These are phyloP conservation scores for Drosophila tristis DNA, from an alignment of 1,140 invertebrate genomes.

Conservation along the genomic window DNA sequence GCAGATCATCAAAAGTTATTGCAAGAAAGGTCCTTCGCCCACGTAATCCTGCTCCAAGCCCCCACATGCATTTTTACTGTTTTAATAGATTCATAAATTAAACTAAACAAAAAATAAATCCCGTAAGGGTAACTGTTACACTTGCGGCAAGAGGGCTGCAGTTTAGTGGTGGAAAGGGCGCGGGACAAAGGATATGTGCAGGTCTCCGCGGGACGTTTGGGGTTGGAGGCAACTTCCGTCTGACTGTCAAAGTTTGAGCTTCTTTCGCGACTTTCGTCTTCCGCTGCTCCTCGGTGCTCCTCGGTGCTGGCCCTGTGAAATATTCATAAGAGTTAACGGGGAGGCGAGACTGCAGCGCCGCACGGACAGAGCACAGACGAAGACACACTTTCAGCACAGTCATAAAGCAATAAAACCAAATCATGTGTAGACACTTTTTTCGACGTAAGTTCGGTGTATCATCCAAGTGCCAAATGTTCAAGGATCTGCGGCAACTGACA, in stretches of 20 bases:
- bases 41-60: background rate
- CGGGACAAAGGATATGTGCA: constrained; percentile 14
- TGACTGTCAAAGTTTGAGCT: constrained; percentile 54
- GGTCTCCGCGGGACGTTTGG: background rate
- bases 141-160: background rate
- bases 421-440: constrained; percentile 61
- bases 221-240: constrained; percentile 31
- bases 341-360: background rate
- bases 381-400: constrained; percentile 17
- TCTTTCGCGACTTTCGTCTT: background rate
- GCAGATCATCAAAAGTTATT: constrained; percentile 64
- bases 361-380: constrained; percentile 1
- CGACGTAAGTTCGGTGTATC: constrained; percentile 39
- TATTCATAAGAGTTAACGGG: constrained; percentile 49
- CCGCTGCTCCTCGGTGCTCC: background rate
- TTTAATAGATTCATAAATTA: constrained; percentile 62
- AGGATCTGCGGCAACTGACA: constrained; percentile 1
- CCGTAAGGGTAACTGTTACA: constrained; percentile 26
- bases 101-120: constrained; percentile 19
- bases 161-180: background rate
- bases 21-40: constrained; percentile 20
- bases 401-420: constrained; percentile 67
- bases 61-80: constrained; percentile 15
- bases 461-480: constrained; percentile 16
- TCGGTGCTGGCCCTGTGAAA: constrained; percentile 39